Percentiles rank a stretch among this genome's conserved stretches.
Evolutionary conservation across 2,113 vertebrate genomes (phyloP).

Genomic region (Oreocharis arfaki): DNA sequence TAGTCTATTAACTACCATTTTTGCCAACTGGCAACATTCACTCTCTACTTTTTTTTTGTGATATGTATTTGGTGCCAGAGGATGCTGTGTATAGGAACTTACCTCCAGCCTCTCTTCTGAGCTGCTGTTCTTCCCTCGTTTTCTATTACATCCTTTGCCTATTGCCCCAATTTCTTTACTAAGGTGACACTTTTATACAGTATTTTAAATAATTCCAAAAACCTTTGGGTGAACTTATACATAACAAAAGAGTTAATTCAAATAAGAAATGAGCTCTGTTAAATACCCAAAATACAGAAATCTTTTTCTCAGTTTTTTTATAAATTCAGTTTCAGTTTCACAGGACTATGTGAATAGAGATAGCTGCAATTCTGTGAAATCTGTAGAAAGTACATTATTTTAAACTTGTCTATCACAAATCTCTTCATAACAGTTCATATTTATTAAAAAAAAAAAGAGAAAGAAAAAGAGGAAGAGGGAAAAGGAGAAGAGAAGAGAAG

Average conservation of each 20-base stretch:
- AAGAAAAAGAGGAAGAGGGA: accelerated
- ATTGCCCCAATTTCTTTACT: neutral
- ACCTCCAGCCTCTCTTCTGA: neutral
- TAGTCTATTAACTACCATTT: neutral
- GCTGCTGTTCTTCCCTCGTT: neutral
- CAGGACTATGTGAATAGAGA: neutral
- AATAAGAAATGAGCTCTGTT: neutral
- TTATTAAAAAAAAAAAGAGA: neutral
- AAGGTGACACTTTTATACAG: neutral
- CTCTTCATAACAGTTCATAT: neutral
- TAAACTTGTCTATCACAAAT: neutral
- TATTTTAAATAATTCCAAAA: neutral
- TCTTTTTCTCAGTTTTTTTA: neutral
- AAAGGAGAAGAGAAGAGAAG: accelerated
- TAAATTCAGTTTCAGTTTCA: neutral
- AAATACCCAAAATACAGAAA: neutral
- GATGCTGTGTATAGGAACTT: neutral
- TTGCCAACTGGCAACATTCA: neutral
- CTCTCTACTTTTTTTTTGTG: neutral
- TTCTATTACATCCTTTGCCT: neutral
- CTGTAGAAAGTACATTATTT: neutral
- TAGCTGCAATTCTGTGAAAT: neutral
- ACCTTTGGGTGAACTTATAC: neutral
- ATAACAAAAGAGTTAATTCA: neutral
- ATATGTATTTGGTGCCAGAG: neutral